These are phyloP conservation scores for Gymnocypris eckloni DNA, from an alignment of 2,797 vertebrate species.

Conservation along the genomic window DNA sequence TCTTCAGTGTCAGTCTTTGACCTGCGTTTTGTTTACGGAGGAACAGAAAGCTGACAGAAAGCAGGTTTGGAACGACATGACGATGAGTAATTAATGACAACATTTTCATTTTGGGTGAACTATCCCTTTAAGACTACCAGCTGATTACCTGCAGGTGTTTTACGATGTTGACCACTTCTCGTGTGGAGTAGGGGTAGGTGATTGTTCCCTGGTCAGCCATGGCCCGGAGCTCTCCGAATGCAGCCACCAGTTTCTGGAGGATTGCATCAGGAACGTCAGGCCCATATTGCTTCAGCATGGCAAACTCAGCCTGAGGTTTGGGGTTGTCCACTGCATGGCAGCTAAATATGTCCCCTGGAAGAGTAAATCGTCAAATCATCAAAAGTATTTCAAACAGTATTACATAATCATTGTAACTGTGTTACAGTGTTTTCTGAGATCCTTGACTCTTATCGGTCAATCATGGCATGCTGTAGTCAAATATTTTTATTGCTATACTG, in stretches of 20 bases:
- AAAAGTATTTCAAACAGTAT: not conserved
- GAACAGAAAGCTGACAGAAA: not conserved
- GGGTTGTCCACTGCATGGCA: conserved; percentile 98
- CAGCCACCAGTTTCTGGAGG: conserved; percentile 90
- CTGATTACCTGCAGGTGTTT: conserved; percentile 92
- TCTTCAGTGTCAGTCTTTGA: no score
- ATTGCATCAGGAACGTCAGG: conserved; percentile 85
- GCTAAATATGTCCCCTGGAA: conserved; percentile 94
- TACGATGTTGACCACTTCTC: conserved; percentile 98
- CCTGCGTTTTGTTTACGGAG: no score
- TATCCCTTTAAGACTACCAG: not conserved
- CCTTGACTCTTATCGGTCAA: not conserved
- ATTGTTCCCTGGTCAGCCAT: conserved; percentile 97
- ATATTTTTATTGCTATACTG: not conserved
- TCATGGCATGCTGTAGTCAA: not conserved
- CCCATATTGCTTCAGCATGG: conserved; percentile 93
- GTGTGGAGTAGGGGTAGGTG: conserved; percentile 95
- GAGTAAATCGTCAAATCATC: not conserved
- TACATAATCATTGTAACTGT: not conserved
- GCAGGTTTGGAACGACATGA: not conserved
- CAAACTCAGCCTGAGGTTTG: conserved; percentile 89
- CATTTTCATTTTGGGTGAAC: not conserved
- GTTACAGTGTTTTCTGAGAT: not conserved
- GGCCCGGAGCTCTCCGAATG: conserved; percentile 92
- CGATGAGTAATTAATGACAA: not conserved